phyloP scores from a whole-genome alignment of 2,797 vertebrate species.

The Sphaeramia orbicularis region DNA sequence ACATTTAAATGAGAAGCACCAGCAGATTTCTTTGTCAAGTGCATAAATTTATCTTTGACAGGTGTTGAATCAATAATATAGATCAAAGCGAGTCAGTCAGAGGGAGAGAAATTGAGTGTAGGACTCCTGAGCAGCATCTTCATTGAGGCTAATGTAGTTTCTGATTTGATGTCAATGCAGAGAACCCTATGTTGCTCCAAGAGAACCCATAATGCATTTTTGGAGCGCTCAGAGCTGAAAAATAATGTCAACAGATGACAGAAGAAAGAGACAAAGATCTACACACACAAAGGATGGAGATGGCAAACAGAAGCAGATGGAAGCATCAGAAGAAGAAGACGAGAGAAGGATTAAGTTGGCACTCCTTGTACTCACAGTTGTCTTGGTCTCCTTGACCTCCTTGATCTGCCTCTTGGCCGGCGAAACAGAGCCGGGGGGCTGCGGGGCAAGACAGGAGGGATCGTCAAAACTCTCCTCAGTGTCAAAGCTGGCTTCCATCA shows the following conservation, averaged over 20 bases:
- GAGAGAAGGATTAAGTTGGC: conserved; percentile 19
- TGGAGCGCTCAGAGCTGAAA: conserved; percentile 5
- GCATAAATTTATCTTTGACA: background rate
- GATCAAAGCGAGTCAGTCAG: conserved; percentile 1
- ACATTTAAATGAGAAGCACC: background rate
- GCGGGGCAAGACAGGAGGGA: conserved; percentile 87
- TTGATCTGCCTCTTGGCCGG: conserved; percentile 90
- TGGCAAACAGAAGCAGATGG: background rate
- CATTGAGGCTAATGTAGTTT: conserved; percentile 37
- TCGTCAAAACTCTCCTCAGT: conserved; percentile 92
- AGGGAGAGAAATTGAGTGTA: background rate
- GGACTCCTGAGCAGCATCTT: conserved; percentile 26
- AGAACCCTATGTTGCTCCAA: conserved; percentile 24
- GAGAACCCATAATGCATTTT: conserved; percentile 23
- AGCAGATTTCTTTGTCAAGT: background rate
- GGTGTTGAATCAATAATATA: conserved; percentile 20
- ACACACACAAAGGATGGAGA: conserved; percentile 7
- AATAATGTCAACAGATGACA: conserved; percentile 40
- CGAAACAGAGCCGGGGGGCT: conserved; percentile 92
- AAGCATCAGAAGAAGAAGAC: background rate
- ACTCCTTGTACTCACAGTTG: conserved; percentile 87
- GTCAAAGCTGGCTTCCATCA: conserved; percentile 88
- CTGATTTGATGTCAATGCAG: conserved; percentile 12
- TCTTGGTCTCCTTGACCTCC: conserved; percentile 92
- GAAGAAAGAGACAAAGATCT: background rate